phyloP scores from a whole-genome alignment of 2,888 invertebrate species.

The Epistrophe grossulariae region DNA sequence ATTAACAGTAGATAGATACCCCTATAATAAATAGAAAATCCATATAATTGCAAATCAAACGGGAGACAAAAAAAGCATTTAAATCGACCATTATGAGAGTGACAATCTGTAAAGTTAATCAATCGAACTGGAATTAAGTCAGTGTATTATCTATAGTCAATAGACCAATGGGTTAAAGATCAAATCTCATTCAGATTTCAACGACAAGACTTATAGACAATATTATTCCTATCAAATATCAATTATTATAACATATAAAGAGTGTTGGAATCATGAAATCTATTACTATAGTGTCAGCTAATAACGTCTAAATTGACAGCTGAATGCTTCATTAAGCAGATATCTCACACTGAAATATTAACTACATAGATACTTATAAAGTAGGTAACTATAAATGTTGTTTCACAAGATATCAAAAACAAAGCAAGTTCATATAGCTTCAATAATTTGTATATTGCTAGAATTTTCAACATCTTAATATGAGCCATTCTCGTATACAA shows the following conservation, averaged over 20 bases:
- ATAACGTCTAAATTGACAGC: constrained; percentile 36
- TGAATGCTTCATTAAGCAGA: constrained; percentile 32
- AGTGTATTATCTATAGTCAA: background rate
- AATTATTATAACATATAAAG: constrained; percentile 10
- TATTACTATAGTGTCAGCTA: constrained; percentile 42
- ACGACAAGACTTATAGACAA: background rate
- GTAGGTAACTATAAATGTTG: background rate
- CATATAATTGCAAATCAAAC: background rate
- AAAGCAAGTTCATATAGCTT: background rate
- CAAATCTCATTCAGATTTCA: background rate
- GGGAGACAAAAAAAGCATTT: background rate
- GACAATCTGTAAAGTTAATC: constrained; percentile 29
- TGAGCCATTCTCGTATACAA: no score
- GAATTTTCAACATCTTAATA: background rate
- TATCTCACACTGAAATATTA: constrained; percentile 6
- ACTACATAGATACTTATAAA: background rate
- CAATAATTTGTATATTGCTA: background rate
- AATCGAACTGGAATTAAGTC: constrained; percentile 22
- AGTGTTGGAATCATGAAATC: constrained; percentile 29
- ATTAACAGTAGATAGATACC: background rate
- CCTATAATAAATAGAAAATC: background rate
- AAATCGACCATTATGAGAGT: background rate
- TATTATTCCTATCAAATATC: constrained; percentile 31
- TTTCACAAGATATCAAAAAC: background rate
- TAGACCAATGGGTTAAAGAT: constrained; percentile 9